Conservation (phyloP, 2,797 vertebrate species). For the Peromyscus attwateri region DNA sequence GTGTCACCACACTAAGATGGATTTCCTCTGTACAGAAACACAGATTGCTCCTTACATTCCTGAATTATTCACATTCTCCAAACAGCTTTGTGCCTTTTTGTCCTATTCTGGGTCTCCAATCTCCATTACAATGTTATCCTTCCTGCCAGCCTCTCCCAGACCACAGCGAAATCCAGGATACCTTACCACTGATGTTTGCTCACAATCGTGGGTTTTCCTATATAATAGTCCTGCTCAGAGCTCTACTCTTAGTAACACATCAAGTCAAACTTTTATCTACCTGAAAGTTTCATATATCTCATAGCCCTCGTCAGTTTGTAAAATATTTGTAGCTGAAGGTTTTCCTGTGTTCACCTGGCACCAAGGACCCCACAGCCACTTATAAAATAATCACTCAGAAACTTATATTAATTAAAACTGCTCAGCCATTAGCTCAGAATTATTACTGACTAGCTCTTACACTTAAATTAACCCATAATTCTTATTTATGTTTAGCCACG, state of each 20-base stretch:
- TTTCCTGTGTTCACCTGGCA: too few species aligned
- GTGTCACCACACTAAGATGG: not conserved
- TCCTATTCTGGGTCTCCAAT: not conserved
- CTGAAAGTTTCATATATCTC: not conserved
- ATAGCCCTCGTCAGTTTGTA: not conserved
- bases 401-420: too few species aligned
- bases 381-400: too few species aligned
- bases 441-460: too few species aligned
- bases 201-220: not conserved
- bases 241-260: not conserved
- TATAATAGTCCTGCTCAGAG: not conserved
- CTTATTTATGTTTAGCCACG: too few species aligned
- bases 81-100: not conserved
- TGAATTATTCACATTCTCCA: not conserved
- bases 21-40: constrained; percentile 1
- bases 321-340: not conserved
- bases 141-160: not conserved
- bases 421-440: too few species aligned
- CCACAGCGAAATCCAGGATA: not conserved
- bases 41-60: not conserved
- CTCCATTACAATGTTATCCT: not conserved
- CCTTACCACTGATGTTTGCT: not conserved
- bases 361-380: too few species aligned
- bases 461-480: too few species aligned
- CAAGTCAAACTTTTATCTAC: constrained; percentile 1